These are phyloP conservation scores for Gasterosteus aculeatus DNA, from an alignment of 2,113 vertebrate genomes.

Conservation along the genomic window DNA sequence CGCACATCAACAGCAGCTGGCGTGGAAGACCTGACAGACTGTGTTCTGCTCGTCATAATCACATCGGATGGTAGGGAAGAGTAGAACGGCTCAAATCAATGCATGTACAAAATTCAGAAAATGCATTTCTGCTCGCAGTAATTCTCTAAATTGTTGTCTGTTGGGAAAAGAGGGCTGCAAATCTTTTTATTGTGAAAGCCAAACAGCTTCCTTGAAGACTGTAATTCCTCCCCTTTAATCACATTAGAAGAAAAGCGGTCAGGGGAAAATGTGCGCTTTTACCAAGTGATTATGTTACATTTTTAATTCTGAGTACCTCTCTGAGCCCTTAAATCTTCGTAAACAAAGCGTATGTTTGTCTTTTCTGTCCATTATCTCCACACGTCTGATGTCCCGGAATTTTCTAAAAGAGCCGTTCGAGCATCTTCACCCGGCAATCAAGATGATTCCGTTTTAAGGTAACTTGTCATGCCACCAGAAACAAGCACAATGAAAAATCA, in stretches of 20 bases:
- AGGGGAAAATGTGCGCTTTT: constrained; percentile 15
- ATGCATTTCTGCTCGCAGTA: constrained; percentile 21
- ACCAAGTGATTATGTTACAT: constrained; percentile 31
- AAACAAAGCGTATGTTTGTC: constrained; percentile 11
- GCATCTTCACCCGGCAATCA: constrained; percentile 7
- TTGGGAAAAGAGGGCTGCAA: constrained; percentile 28
- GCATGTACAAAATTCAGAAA: constrained; percentile 26
- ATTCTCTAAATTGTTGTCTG: constrained; percentile 48
- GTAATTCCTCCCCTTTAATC: constrained; percentile 30
- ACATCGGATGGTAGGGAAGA: constrained; percentile 6
- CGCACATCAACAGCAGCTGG: background rate
- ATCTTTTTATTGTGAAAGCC: constrained; percentile 30
- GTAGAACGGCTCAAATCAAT: constrained; percentile 26
- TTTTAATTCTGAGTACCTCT: constrained; percentile 29
- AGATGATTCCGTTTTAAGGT: constrained; percentile 17
- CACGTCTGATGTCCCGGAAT: constrained; percentile 7
- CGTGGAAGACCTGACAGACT: background rate
- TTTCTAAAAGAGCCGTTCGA: constrained; percentile 9
- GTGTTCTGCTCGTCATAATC: constrained; percentile 11
- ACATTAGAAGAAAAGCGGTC: constrained; percentile 33
- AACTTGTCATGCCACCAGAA: constrained; percentile 9
- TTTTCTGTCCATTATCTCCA: constrained; percentile 1
- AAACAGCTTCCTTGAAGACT: constrained; percentile 24
- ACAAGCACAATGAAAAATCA: constrained; percentile 6
- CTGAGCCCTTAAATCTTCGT: background rate